Evolutionary conservation across 2,888 invertebrate genomes (phyloP), one percentile per base, ranked within the genome.

Genomic region (Crepidodera aurea): DNA sequence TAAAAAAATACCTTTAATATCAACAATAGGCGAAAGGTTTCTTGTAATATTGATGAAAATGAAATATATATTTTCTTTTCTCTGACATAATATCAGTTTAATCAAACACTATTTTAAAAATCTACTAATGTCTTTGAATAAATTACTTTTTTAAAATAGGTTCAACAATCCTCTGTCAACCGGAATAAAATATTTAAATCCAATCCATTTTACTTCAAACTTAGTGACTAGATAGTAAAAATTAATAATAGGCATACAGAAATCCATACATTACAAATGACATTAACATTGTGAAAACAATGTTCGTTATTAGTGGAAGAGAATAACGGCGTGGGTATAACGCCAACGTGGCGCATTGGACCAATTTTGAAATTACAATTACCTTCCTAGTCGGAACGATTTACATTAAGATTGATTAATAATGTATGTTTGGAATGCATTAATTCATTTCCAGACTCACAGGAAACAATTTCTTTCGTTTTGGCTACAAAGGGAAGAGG

Each of bases 351-450:
- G 27, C 27, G 27, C 50, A 42, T 46, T 18, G 58, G 64, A 59
- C 60, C 68, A 65, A 69, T 69, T 62, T 60, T 62, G 61, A 69
- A 71, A 72, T 73, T 71, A 70, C 69, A 69, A 71, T 73, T 70
- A 72, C 67, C 67, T 50, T 32, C 27, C 61, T 66, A 71, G 71
- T 69, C 83, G 81, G 82, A 80, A 82, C 82, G 83, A 83, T 84
- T 84, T 83, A 72, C 70, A 72, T 70, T 72, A 72, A 57, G 59
- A 66, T 61, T 71, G 73, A 79, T 80, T 78, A 79, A 80, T 80
- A 80, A 80, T 80, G 78, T 77, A 80, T 79, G 78, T 78, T 78
- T 76, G 75, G 76, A 78, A 79, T 79, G 77, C 80, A 80, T 79
- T 80, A 79, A 80, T 80, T 80, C 78, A 78, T 79, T 79, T 78